phyloP scores from a whole-genome alignment of 1,140 invertebrate species.

The Hyles vespertilio region DNA sequence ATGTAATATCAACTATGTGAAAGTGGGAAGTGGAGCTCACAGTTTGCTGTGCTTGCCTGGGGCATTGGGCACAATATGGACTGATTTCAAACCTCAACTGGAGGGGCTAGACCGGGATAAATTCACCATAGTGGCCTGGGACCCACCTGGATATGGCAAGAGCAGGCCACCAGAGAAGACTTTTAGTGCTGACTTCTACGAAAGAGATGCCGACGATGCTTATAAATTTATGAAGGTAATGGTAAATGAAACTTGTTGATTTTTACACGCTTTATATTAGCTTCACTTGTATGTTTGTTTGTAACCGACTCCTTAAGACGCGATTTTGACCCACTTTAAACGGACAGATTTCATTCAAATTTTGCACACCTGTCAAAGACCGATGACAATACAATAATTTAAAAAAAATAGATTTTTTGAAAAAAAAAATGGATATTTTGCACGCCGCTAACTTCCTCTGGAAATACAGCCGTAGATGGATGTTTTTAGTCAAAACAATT shows the following conservation, averaged over 20 bases:
- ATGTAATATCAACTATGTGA: conserved; percentile 82
- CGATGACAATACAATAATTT: too few relatives aligned
- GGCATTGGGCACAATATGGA: conserved; percentile 85
- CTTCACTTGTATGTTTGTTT: too few relatives aligned
- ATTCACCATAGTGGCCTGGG: conserved; percentile 89
- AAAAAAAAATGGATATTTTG: too few relatives aligned
- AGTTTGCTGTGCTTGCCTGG: conserved; percentile 86
- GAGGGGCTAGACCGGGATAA: conserved; percentile 81
- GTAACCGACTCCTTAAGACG: too few relatives aligned
- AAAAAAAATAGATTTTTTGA: too few relatives aligned
- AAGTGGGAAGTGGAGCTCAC: conserved; percentile 82
- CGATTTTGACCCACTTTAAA: too few relatives aligned
- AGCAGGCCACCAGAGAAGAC: conserved; percentile 86
- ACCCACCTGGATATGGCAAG: conserved; percentile 92
- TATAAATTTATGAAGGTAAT: conserved; percentile 84
- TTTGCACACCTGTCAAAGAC: too few relatives aligned
- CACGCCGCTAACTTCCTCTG: too few relatives aligned
- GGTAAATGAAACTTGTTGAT: background rate
- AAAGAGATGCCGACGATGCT: conserved; percentile 84
- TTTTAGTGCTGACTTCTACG: conserved; percentile 83
- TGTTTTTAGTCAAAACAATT: too few relatives aligned
- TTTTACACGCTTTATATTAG: too few relatives aligned
- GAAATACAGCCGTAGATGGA: too few relatives aligned
- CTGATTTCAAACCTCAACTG: conserved; percentile 89
- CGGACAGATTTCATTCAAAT: too few relatives aligned